phyloP scores from a whole-genome alignment of 1,140 invertebrate genomes.

The Halotydeus destructor region DNA sequence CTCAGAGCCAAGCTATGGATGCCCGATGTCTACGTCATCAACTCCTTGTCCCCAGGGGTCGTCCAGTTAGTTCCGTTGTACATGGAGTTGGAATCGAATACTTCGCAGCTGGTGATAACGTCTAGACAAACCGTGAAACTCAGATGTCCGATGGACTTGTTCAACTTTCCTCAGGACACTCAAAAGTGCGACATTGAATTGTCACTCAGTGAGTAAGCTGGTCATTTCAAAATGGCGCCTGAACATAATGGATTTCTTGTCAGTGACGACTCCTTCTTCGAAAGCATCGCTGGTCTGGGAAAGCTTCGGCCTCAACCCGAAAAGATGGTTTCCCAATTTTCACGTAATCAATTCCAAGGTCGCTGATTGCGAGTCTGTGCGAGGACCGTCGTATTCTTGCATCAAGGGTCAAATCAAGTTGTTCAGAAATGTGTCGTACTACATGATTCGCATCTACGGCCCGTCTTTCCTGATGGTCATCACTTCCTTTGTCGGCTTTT shows the following conservation, averaged over 20 bases:
- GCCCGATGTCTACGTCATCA: conserved; percentile 4
- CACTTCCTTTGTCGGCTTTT: conserved; percentile 16
- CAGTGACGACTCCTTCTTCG: neutral
- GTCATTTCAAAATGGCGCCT: neutral
- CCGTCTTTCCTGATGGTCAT: conserved; percentile 15
- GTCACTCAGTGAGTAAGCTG: conserved; percentile 12
- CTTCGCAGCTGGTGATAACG: neutral
- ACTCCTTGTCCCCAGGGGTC: conserved; percentile 13
- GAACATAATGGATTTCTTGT: too few species aligned
- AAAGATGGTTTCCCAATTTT: conserved; percentile 1
- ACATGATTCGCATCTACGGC: conserved; percentile 14
- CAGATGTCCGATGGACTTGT: conserved; percentile 17
- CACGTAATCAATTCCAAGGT: neutral
- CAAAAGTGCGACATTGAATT: conserved; percentile 16
- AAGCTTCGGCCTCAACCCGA: neutral
- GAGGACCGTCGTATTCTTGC: conserved; percentile 13
- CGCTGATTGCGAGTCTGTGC: neutral
- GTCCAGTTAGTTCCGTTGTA: neutral
- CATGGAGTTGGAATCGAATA: neutral
- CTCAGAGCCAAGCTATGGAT: conserved; percentile 5
- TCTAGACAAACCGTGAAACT: conserved; percentile 9
- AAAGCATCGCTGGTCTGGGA: neutral
- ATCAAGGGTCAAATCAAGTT: conserved; percentile 11
- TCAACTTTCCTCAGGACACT: conserved; percentile 17
- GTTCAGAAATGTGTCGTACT: conserved; percentile 11